A percentile compares a stretch with the other conserved stretches of the same genome.
Evolutionary conservation across 2,888 invertebrate species (phyloP).

Genomic region (Drosophila parthenogenetica): DNA sequence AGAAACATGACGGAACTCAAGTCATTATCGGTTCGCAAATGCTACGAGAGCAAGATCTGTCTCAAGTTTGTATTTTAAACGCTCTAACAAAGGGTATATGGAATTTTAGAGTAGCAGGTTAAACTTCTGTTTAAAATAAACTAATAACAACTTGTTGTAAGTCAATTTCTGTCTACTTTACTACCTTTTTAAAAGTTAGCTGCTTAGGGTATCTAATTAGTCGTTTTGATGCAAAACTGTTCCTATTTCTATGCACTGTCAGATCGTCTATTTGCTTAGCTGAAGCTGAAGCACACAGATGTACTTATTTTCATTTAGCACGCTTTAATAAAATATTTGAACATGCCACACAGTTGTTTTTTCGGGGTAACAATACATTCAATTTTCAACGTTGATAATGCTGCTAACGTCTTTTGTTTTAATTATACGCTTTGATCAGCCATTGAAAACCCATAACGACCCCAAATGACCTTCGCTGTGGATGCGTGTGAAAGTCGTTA

Average conservation of each 20-base stretch:
- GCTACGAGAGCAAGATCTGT: slow-evolving; percentile 39
- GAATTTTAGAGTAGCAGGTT: neutral
- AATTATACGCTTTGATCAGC: slow-evolving; percentile 45
- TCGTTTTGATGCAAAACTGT: slow-evolving; percentile 17
- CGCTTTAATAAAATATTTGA: slow-evolving; percentile 77
- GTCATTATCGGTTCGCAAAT: slow-evolving; percentile 42
- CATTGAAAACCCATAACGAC: slow-evolving; percentile 42
- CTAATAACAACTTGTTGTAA: no score
- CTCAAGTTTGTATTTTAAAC: slow-evolving; percentile 17
- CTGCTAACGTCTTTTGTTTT: slow-evolving; percentile 68
- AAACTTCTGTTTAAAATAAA: neutral
- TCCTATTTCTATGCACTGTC: slow-evolving; percentile 65
- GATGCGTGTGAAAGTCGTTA: slow-evolving; percentile 69
- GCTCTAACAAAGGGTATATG: slow-evolving; percentile 39
- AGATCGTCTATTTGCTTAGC: slow-evolving; percentile 69
- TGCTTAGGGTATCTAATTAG: slow-evolving; percentile 33
- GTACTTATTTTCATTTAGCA: slow-evolving; percentile 73
- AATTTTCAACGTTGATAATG: slow-evolving; percentile 69
- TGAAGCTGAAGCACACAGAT: slow-evolving; percentile 60
- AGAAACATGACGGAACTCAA: slow-evolving; percentile 62
- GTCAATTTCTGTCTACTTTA: no score
- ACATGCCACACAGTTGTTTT: slow-evolving; percentile 77
- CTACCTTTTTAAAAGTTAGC: neutral
- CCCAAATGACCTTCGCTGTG: slow-evolving; percentile 72
- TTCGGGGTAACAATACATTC: slow-evolving; percentile 69